These are phyloP conservation scores for Phragmatobia fuliginosa DNA, from an alignment of 2,888 invertebrate genomes.

Conservation along the genomic window DNA sequence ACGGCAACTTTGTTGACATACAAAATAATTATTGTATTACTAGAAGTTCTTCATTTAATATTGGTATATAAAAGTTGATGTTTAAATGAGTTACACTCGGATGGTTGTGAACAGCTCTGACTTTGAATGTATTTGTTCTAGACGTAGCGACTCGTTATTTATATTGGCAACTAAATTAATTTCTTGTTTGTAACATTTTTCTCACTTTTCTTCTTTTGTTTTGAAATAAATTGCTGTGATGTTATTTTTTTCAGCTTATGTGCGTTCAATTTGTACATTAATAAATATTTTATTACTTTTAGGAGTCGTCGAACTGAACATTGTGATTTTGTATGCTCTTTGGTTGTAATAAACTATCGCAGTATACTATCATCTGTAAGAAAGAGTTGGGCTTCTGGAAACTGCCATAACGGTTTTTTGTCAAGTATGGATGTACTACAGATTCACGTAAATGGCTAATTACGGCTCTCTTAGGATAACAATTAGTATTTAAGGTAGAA, in stretches of 20 bases:
- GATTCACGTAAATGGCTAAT: background rate
- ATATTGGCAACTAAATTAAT: background rate
- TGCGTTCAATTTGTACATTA: background rate
- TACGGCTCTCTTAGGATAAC: too few species aligned
- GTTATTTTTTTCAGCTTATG: background rate
- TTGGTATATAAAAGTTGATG: constrained; percentile 39
- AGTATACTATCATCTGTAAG: background rate
- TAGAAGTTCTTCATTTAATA: constrained; percentile 29
- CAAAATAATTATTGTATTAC: constrained; percentile 48
- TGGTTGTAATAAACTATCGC: background rate
- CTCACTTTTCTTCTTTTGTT: background rate
- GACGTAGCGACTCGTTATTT: background rate
- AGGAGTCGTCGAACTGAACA: background rate
- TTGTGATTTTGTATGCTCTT: background rate
- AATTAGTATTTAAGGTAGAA: too few species aligned
- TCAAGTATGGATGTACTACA: background rate
- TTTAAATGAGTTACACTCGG: constrained; percentile 19
- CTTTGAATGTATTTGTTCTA: constrained; percentile 1
- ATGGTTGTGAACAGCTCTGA: constrained; percentile 17
- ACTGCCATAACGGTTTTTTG: background rate
- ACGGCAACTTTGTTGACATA: constrained; percentile 38
- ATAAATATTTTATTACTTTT: background rate
- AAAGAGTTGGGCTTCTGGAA: background rate
- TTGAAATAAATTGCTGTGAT: background rate
- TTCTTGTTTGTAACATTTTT: background rate